Evolutionary conservation across 1,140 invertebrate species (phyloP), one percentile per base, ranked within the genome.

Genomic region (Macrobrachium nipponense): DNA sequence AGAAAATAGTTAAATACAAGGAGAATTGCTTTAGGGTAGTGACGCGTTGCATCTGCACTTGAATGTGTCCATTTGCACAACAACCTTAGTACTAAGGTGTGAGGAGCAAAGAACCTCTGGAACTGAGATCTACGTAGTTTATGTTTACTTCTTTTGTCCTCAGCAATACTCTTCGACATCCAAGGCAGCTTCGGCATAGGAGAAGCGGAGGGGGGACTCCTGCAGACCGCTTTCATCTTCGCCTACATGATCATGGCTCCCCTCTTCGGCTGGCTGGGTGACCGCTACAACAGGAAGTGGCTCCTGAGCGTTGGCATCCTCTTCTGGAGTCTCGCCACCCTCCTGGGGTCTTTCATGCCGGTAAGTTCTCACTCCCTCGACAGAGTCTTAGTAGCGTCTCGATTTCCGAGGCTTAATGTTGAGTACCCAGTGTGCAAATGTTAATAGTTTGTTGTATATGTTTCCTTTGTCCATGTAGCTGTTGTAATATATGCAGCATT

Each of bases 241-340:
- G 97, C 96, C 82, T 99, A 99, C 90, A 99, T 99, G 98, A 91
- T 99, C 44, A 98, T 97, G 91, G 98, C 98, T 0, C 98, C 98
- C 0, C 91, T 99, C 61, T 99, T 99, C 92, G 98, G 99, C 7
- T 99, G 98, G 92, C 91, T 99, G 66, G 99, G 99, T 0, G 99
- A 99, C 92, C 92, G 99, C 62, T 98, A 98, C 91, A 98, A 95
- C 83, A 93, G 99, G 87, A 94, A 93, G 90, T 92, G 93, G 85
- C 96, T 99, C 62, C 99, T 99, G 97, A 95, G 95, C 0, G 93
- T 94, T 84, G 98, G 98, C 7, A 95, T 99, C 43, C 94, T 95
- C 27, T 91, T 99, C 51, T 99, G 99, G 99, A 95, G 97, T 90
- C 89, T 96, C 15, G 98, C 97, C 0, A 99, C 98, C 0, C 92